A percentile compares a stretch with the other conserved stretches of the same genome.
These are phyloP conservation scores for Ochotona curzoniae DNA, from an alignment of 2,113 vertebrate genomes.

Conservation along the genomic window DNA sequence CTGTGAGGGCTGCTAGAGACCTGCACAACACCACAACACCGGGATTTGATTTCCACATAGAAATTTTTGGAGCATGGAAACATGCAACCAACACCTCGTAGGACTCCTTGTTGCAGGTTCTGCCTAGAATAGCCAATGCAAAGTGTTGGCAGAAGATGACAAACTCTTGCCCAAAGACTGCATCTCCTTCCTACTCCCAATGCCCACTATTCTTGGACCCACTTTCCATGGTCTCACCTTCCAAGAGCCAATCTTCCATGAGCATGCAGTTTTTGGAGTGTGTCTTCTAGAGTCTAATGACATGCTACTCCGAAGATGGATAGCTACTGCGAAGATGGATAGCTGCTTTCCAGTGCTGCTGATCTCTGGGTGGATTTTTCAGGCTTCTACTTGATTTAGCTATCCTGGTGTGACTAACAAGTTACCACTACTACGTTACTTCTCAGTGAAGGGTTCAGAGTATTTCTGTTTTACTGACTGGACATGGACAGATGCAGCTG, in stretches of 20 bases:
- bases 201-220: not conserved
- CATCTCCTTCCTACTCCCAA: not conserved
- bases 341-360: not conserved
- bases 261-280: fast-evolving
- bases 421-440: not conserved
- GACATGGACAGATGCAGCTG: not conserved
- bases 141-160: not conserved
- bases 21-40: not conserved
- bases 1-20: not conserved
- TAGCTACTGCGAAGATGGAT: not conserved
- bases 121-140: fast-evolving
- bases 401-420: not conserved
- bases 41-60: not conserved
- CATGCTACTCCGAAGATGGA: too few relatives aligned
- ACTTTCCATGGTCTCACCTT: not conserved
- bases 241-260: fast-evolving
- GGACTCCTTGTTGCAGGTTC: not conserved
- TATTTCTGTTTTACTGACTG: not conserved
- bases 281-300: not conserved
- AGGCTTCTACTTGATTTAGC: not conserved
- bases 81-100: not conserved
- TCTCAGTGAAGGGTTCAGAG: not conserved
- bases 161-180: not conserved
- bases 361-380: not conserved
- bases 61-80: not conserved